Base-by-base conservation (phyloP, 1,140 invertebrate species). In the Procambarus clarkii region DNA sequence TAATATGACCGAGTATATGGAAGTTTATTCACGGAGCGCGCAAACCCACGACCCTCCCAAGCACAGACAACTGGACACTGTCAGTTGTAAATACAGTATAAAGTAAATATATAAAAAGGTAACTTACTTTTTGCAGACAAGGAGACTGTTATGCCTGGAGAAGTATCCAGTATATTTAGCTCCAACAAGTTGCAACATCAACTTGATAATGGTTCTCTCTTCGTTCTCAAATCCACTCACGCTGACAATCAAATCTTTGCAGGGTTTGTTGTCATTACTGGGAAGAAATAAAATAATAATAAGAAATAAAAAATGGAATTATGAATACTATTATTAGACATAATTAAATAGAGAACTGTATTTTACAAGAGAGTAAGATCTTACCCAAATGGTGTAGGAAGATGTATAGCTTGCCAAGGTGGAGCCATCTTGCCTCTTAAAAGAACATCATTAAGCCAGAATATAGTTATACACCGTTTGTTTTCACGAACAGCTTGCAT, bases 381-480 rank as follows among this genome's bases (percentile, higher is more conserved):
- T 93, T 92, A 94, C 82, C 96, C 95, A 94, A 97, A 98, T 24
- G 97, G 96, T 54, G 97, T 96, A 2, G 98, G 98, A 93, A 99
- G 95, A 94, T 99, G 98, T 58, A 99, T 94, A 4, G 98, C 97
- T 93, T 98, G 97, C 97, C 97, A 99, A 0, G 98, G 98, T 2
- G 98, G 98, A 86, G 96, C 94, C 93, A 99, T 96, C 94, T 97
- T 97, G 93, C 98, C 97, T 84, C 97, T 96, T 1, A 96, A 94
- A 87, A 99, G 96, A 48, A 98, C 97, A 94, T 99, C 98, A 91
- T 97, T 98, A 18, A 99, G 95, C 98, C 98, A 99, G 95, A 97
- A 97, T 13, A 98, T 97, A 8, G 98, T 99, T 7, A 99, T 97
- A 94, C 98, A 97, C 45, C 98, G 96, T 94, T 97, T 97, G 3